These are phyloP conservation scores for Agrotis segetum DNA, from an alignment of 2,888 invertebrate species.

Conservation along the genomic window DNA sequence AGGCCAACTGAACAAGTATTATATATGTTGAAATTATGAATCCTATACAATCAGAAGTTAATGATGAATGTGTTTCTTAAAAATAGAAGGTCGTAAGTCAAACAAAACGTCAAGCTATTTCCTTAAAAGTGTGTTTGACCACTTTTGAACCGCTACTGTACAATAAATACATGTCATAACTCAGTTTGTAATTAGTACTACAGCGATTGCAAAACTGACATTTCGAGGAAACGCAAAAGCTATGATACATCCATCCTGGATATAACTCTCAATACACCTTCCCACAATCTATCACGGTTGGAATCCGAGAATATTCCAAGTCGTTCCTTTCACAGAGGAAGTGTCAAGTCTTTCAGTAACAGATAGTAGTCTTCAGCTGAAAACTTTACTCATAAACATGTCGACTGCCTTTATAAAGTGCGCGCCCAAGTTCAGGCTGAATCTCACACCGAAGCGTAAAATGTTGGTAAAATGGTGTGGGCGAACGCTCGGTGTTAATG, in stretches of 20 bases:
- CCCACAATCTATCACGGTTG: constrained; percentile 32
- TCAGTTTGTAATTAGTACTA: background rate
- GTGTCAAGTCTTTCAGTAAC: constrained; percentile 72
- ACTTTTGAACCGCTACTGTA: too few relatives aligned
- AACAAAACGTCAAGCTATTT: too few relatives aligned
- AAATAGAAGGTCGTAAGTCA: too few relatives aligned
- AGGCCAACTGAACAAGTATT: too few relatives aligned
- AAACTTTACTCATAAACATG: constrained; percentile 84
- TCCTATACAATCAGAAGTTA: too few relatives aligned
- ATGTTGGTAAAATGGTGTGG: background rate
- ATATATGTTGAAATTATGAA: too few relatives aligned
- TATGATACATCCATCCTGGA: background rate
- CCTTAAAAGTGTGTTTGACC: too few relatives aligned
- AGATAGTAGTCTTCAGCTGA: constrained; percentile 75
- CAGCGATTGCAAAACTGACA: background rate
- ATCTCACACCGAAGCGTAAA: constrained; percentile 64
- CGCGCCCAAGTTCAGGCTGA: constrained; percentile 64
- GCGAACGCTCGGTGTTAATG: constrained; percentile 4
- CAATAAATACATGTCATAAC: too few relatives aligned
- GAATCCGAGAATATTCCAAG: constrained; percentile 57
- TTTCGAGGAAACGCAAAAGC: background rate
- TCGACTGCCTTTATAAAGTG: constrained; percentile 77
- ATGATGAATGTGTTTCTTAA: too few relatives aligned
- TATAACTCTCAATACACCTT: constrained; percentile 18
- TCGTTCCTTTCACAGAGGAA: constrained; percentile 61